Conservation (phyloP, 2,888 invertebrate genomes). For the Agonopterix subpropinquella region DNA sequence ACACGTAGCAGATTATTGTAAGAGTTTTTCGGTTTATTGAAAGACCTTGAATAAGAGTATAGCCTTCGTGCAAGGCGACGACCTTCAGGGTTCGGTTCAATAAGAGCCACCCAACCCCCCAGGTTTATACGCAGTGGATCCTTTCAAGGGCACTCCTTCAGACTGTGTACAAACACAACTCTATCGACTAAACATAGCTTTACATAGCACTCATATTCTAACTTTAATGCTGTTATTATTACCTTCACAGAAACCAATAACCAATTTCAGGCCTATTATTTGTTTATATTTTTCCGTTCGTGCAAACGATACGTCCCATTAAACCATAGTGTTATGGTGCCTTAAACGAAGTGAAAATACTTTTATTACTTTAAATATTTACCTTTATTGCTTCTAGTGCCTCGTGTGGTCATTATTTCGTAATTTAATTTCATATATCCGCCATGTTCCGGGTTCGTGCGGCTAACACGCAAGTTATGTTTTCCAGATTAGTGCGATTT, state of each 20-base stretch:
- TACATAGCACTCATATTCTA: conserved; percentile 12
- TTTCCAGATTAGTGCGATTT: conserved; percentile 9
- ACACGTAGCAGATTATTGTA: neutral
- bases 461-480: neutral
- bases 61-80: conserved; percentile 22
- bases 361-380: conserved; percentile 30
- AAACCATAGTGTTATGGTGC: conserved; percentile 1
- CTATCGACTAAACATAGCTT: conserved; percentile 19
- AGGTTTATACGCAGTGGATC: conserved; percentile 25
- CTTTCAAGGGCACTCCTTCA: conserved; percentile 50
- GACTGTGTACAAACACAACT: conserved; percentile 23
- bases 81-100: conserved; percentile 54
- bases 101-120: conserved; percentile 35
- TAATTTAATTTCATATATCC: conserved; percentile 15
- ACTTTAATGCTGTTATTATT: conserved; percentile 18
- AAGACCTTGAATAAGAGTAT: conserved; percentile 24
- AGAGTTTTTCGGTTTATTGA: neutral
- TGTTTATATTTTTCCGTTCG: conserved; percentile 20
- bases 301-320: conserved; percentile 6
- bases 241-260: conserved; percentile 17
- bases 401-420: conserved; percentile 6
- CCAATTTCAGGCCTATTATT: conserved; percentile 15
- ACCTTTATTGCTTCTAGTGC: conserved; percentile 13
- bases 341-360: conserved; percentile 18
- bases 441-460: conserved; percentile 9